Percentiles rank a stretch among this genome's conserved stretches.
Conservation (phyloP, 2,797 vertebrate species). For the Ptychobarbus kaznakovi region DNA sequence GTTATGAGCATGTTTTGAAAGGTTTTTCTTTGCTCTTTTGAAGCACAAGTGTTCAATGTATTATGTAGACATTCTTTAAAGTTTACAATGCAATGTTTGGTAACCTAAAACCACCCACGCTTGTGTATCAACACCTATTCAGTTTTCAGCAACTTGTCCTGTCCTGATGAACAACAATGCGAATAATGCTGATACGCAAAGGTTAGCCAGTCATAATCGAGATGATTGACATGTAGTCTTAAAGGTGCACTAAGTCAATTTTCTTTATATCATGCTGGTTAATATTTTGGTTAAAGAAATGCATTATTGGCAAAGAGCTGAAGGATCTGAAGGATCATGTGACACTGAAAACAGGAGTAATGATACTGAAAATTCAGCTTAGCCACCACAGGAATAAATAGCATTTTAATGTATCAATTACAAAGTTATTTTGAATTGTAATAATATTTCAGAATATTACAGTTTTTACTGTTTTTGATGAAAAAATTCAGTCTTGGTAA, state of each 20-base stretch:
- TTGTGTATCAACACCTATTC: conserved; percentile 4
- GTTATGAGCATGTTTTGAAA: not conserved
- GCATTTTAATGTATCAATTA: too few species aligned
- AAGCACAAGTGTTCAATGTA: not conserved
- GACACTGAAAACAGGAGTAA: too few species aligned
- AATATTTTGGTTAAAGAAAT: not conserved
- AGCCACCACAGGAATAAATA: too few species aligned
- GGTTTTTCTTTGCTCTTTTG: not conserved
- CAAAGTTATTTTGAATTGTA: too few species aligned
- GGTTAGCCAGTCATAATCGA: not conserved
- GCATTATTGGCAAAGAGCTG: not conserved
- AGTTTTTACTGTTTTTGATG: too few species aligned
- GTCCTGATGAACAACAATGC: not conserved
- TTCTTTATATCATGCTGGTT: not conserved
- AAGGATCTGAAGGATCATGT: too few species aligned
- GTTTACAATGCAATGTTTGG: not conserved
- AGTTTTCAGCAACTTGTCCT: not conserved
- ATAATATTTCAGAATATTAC: too few species aligned
- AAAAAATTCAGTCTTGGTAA: too few species aligned
- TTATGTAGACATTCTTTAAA: not conserved
- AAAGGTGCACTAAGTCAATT: not conserved
- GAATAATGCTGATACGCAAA: not conserved
- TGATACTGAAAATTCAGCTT: too few species aligned
- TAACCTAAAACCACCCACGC: not conserved
- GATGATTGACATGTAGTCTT: not conserved